Evolutionary conservation across 2,797 vertebrate species (phyloP).

Genomic region (Eupleurogrammus muticus): DNA sequence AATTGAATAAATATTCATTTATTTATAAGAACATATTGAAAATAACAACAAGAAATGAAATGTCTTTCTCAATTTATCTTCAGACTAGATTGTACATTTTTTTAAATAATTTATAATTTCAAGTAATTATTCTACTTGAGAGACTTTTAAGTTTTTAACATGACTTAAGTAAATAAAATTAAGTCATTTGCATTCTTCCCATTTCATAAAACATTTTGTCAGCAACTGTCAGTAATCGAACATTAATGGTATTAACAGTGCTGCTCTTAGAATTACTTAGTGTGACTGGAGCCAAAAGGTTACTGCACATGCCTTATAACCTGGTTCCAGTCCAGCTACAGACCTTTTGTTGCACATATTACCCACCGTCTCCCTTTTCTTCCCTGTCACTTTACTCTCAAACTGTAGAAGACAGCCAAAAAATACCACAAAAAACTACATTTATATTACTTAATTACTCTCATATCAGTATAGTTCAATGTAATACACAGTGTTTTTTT

Average conservation of each 20-base stretch:
- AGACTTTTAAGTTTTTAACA: not conserved
- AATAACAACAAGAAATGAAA: not conserved
- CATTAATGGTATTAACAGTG: not conserved
- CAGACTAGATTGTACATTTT: not conserved
- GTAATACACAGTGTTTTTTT: not conserved
- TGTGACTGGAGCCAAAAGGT: not conserved
- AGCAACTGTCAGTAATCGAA: not conserved
- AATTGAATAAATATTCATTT: not conserved
- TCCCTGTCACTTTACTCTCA: too few species aligned
- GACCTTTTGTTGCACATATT: not conserved
- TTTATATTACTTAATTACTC: not conserved
- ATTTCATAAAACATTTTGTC: not conserved
- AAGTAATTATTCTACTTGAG: not conserved
- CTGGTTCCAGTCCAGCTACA: not conserved
- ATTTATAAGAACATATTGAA: not conserved
- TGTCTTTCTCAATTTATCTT: not conserved
- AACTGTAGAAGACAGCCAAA: too few species aligned
- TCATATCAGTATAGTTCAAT: not conserved
- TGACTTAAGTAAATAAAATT: not conserved
- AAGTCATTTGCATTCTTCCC: not conserved
- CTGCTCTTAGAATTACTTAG: not conserved
- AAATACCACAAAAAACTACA: too few species aligned
- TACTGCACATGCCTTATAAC: too few species aligned
- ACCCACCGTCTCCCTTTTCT: too few species aligned
- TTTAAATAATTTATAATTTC: not conserved